Evolutionary conservation across 2,888 invertebrate genomes (phyloP), one percentile per base, ranked within the genome.

Genomic region (Chorisops tibialis): DNA sequence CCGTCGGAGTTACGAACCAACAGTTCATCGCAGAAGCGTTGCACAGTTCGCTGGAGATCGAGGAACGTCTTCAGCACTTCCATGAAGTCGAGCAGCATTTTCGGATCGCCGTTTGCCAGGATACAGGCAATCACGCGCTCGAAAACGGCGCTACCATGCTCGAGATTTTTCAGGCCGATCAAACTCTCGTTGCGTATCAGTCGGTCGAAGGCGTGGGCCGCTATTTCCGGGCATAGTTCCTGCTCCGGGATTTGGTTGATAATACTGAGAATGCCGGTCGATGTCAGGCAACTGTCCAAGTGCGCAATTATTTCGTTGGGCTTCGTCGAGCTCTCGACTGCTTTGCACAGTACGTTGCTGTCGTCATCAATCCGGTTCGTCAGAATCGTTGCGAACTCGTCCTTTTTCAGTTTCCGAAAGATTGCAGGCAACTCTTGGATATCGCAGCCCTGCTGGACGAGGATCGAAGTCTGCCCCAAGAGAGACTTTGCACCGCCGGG

Each of bases 381-480:
- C 3, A 61, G 61, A 4, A 79, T 71, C 30, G 76, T 75, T 5
- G 75, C 69, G 35, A 82, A 68, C 67, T 81, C 76, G 69, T 75
- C 63, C n/a, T 64, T 63, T 7, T 61, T 79, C 35, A 81, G 70
- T 71, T 79, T 82, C 60, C 82, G 80, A 22, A 88, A 82, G 56
- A 87, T 81, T 12, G 86, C 77, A 2, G 87, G 87, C 50, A 88
- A 79, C 72, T 88, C 88, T 68, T 85, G 83, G 19, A 88, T 85
- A 59, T 82, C 81, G n/a, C 80, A 75, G 4, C 87, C 87, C 72
- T 86, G 85, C 76, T 89, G 87, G 59, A 86, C 77, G 48, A 88
- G 73, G 62, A 87, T 83, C 9, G 83, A 83, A 1, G 79, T 78
- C 18, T 79, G 75, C 2, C 67, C 66, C 12, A 56, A 22, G 4